Base-by-base conservation (phyloP, 92 coral and sea anemone genomes). In the Porites cylindrica region DNA sequence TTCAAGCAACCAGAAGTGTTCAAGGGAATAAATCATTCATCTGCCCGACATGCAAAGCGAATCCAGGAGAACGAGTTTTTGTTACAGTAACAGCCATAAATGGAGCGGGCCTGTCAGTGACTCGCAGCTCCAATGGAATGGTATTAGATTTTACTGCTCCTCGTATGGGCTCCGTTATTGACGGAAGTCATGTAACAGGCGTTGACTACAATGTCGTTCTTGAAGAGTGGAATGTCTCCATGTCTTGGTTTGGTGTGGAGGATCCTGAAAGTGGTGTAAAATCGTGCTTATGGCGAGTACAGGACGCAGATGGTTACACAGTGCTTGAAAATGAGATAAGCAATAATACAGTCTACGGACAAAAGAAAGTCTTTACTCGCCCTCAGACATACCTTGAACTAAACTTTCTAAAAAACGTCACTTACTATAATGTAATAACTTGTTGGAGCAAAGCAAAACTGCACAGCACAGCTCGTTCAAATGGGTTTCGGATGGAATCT, bases 231-330 rank as follows among this genome's bases (percentile, higher is more conserved):
- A 91, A 92, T 72, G 75, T 96, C 6, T 86, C 97, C 16, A 83
- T 90, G 79, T 82, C 97, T 69, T 97, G 99, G 99, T 86, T 80
- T 72, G 99, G 99, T 53, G 95, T 82, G 2, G 98, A 93, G 51
- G 99, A 97, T 56, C 66, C 32, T 23, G 95, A 95, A 72, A 93
- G 96, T 85, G 96, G 97, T 0, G 82, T 97, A 16, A 73, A 61
- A 51, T 67, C 79, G 17, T 97, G 98, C 84, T 58, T 26, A 16
- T 97, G 99, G 99, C 74, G 61, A 32, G 84, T 95, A 51, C 80
- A 71, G 14, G 82, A 74, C 72, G 78, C 82, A 19, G 85, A 77
- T 52, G 94, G 95, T 51, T 61, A 69, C 8, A 73, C 32, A 29
- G 64, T 86, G 66, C 29, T 81, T 72, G 76, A 89, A 59, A 53